Conservation (phyloP, 2,113 vertebrate species). For the Myotis davidii region DNA sequence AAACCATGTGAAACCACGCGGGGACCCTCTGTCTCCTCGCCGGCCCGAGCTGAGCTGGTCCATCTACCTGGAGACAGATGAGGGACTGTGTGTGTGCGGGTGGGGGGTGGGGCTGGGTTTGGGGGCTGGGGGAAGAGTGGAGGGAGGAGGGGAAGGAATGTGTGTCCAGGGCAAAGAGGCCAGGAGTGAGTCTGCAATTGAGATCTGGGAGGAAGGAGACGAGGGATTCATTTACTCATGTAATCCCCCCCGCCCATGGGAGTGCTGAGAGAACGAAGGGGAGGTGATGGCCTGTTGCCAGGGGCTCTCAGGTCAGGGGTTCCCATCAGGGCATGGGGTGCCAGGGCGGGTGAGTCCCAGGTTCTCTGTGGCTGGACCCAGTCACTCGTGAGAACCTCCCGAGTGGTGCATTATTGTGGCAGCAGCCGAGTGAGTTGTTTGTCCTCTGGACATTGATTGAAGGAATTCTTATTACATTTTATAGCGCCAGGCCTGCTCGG, state of each 20-base stretch:
- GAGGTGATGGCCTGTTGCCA: conserved; percentile 57
- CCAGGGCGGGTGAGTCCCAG: conserved; percentile 20
- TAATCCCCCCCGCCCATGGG: not conserved
- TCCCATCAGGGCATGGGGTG: conserved; percentile 52
- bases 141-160: conserved; percentile 28
- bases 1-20: conserved; percentile 41
- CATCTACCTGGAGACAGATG: conserved; percentile 66
- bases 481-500: conserved; percentile 87
- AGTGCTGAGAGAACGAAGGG: conserved; percentile 35
- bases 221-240: conserved; percentile 67
- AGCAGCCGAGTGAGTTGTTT: conserved; percentile 87
- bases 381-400: conserved; percentile 85
- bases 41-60: conserved; percentile 50
- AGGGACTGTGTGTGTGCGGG: conserved; percentile 53
- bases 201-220: conserved; percentile 51
- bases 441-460: conserved; percentile 90
- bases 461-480: conserved; percentile 90
- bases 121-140: not conserved
- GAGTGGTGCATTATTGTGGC: conserved; percentile 86
- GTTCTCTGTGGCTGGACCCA: conserved; percentile 82
- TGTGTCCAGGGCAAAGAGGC: not conserved
- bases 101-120: not conserved
- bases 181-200: conserved; percentile 58
- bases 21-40: conserved; percentile 69
- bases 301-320: conserved; percentile 70